Evolutionary conservation across 2,113 vertebrate species (phyloP).

Genomic region (Bettongia penicillata): DNA sequence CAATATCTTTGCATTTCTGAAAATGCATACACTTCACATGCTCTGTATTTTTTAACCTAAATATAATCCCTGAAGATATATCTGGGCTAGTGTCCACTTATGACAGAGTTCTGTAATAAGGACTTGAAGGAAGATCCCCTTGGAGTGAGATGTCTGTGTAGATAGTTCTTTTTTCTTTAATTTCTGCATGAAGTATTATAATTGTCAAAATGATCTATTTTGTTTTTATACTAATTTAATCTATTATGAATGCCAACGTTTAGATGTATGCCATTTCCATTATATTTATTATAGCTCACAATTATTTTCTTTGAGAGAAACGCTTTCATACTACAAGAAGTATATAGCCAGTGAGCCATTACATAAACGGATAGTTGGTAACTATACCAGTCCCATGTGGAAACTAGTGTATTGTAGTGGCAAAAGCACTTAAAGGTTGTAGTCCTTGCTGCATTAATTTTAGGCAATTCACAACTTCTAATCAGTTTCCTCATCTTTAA

Average conservation of each 20-base stretch:
- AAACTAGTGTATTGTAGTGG: background rate
- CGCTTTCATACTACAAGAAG: background rate
- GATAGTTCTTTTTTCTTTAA: background rate
- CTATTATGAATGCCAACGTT: background rate
- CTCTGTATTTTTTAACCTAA: background rate
- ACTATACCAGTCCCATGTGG: background rate
- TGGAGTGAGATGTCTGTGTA: conserved; percentile 21
- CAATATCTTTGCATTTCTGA: conserved; percentile 60
- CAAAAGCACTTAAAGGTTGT: background rate
- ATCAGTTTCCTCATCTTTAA: background rate
- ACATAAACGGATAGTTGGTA: background rate
- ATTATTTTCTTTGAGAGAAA: conserved; percentile 18
- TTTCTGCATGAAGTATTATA: conserved; percentile 1
- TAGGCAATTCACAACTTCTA: background rate
- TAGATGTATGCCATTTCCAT: background rate
- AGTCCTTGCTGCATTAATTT: background rate
- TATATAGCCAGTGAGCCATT: background rate
- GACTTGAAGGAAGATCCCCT: conserved; percentile 36
- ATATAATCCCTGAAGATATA: background rate
- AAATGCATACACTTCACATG: conserved; percentile 60
- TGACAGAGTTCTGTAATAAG: background rate
- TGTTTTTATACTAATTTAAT: conserved; percentile 1
- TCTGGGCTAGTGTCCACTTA: background rate
- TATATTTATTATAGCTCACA: background rate
- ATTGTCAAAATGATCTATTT: background rate